These are phyloP conservation scores for Polylopha cassiicola DNA, from an alignment of 2,888 invertebrate genomes.

Conservation along the genomic window DNA sequence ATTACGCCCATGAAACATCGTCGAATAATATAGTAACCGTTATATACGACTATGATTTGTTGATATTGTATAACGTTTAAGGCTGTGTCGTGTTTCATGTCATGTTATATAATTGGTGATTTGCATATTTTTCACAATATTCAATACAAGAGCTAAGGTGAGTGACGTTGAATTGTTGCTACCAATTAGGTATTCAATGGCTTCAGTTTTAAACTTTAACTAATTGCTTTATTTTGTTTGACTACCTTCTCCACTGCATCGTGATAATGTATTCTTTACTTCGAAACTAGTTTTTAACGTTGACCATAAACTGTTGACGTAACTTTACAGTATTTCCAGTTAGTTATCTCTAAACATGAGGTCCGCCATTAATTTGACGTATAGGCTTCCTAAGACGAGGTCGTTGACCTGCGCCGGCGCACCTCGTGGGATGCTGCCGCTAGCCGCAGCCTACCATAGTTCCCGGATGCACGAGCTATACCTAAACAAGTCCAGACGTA, in stretches of 20 bases:
- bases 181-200: too few relatives aligned
- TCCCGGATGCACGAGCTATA: conserved; percentile 37
- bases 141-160: too few relatives aligned
- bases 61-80: conserved; percentile 1
- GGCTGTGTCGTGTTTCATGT: neutral
- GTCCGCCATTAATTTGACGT: conserved; percentile 57
- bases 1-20: conserved; percentile 27
- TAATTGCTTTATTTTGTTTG: too few relatives aligned
- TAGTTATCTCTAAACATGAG: conserved; percentile 31
- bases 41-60: conserved; percentile 24
- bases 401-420: conserved; percentile 49
- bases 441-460: conserved; percentile 40
- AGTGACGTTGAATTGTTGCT: too few relatives aligned
- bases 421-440: conserved; percentile 59
- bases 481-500: conserved; percentile 4
- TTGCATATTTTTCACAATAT: neutral
- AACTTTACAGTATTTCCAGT: conserved; percentile 2
- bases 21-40: conserved; percentile 28
- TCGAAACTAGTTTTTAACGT: too few relatives aligned
- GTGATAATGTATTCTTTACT: too few relatives aligned
- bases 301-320: conserved; percentile 5
- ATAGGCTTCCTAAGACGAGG: conserved; percentile 55
- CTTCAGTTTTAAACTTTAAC: too few relatives aligned
- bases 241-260: too few relatives aligned
- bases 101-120: conserved; percentile 1